These are phyloP conservation scores for Rattus rattus DNA, from an alignment of 2,113 vertebrate species.

Conservation along the genomic window DNA sequence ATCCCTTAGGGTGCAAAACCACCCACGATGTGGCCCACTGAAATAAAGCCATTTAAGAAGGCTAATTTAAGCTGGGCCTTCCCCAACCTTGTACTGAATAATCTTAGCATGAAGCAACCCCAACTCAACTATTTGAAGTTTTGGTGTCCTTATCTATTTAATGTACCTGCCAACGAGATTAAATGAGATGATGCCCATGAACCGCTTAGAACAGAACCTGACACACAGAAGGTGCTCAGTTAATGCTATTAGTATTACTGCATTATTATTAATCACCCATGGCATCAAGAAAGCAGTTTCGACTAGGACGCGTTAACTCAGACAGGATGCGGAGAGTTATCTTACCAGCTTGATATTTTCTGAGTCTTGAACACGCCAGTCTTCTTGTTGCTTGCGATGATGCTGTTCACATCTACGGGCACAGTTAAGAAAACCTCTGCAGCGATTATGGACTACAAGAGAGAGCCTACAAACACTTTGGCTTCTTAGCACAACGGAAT, in stretches of 20 bases:
- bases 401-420: conserved; percentile 91
- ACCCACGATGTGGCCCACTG: not conserved
- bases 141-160: not conserved
- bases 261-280: not conserved
- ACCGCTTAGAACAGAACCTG: not conserved
- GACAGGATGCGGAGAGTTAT: not conserved
- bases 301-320: not conserved
- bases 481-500: not conserved
- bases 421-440: conserved; percentile 87
- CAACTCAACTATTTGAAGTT: no score
- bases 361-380: conserved; percentile 89
- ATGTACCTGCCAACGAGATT: not conserved
- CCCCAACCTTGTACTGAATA: not conserved
- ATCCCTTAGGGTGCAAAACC: not conserved
- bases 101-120: not conserved
- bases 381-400: conserved; percentile 90
- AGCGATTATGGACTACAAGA: not conserved
- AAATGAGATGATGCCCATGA: not conserved
- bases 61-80: not conserved
- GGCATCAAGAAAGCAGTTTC: not conserved
- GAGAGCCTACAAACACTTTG: not conserved
- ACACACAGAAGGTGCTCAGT: not conserved
- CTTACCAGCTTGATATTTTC: conserved; percentile 94
- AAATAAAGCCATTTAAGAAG: not conserved
- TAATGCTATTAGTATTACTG: not conserved